A percentile compares a stretch with the other conserved stretches of the same genome.
Evolutionary conservation across 2,888 invertebrate species (phyloP).

Genomic region (Brachypterus glaber): DNA sequence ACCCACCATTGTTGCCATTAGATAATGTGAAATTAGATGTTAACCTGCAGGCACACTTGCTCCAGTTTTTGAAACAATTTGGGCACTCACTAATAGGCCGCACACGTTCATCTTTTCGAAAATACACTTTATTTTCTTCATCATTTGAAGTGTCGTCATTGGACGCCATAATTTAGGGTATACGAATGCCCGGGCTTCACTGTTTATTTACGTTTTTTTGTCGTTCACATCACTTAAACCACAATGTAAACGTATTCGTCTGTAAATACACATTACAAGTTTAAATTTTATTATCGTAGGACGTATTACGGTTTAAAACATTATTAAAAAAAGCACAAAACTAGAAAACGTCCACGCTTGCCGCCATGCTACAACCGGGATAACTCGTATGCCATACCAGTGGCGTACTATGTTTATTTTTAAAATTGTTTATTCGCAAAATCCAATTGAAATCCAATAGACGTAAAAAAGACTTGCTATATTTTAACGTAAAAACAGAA

Average conservation of each 20-base stretch:
- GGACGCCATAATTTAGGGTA: slow-evolving; percentile 32
- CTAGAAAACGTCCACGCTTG: slow-evolving; percentile 28
- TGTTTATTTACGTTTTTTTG: slow-evolving; percentile 15
- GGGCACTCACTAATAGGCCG: slow-evolving; percentile 18
- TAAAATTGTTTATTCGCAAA: no score
- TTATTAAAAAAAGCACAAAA: slow-evolving; percentile 25
- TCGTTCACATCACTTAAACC: slow-evolving; percentile 9
- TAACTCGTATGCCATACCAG: slow-evolving; percentile 17
- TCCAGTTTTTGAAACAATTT: slow-evolving; percentile 19
- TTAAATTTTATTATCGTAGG: no score
- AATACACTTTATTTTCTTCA: slow-evolving; percentile 30
- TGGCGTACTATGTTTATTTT: no score
- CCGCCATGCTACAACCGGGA: slow-evolving; percentile 33
- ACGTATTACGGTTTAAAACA: no score
- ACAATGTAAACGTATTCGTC: no score
- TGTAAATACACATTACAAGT: no score
- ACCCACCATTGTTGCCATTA: slow-evolving; percentile 23
- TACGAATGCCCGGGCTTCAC: slow-evolving; percentile 22
- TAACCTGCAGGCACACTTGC: slow-evolving; percentile 25
- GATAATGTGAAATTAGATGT: slow-evolving; percentile 20
- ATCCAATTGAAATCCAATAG: no score
- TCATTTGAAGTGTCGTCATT: slow-evolving; percentile 30
- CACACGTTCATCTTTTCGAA: slow-evolving; percentile 19
- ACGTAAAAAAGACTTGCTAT: no score
- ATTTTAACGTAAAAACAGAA: no score